phyloP scores from a whole-genome alignment of 2,888 invertebrate genomes.

The Hydraecia micacea region DNA sequence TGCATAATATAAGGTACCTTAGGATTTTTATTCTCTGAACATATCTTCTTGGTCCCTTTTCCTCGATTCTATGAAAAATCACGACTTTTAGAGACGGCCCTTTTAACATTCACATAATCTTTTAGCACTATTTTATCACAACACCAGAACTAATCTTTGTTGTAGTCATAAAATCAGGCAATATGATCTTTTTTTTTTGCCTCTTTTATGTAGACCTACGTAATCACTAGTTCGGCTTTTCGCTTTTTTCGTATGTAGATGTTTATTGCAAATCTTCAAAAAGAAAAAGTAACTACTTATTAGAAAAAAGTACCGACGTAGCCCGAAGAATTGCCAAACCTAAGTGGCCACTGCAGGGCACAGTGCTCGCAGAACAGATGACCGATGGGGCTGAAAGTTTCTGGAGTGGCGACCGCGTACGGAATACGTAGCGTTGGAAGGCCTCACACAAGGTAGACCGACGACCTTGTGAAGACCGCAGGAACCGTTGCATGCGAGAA shows the following conservation, averaged over 20 bases:
- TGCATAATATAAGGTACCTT: slow-evolving; percentile 19
- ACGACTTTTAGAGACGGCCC: neutral
- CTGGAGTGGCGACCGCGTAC: too few relatives aligned
- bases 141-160: neutral
- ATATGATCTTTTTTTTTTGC: neutral
- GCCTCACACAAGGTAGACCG: too few relatives aligned
- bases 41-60: neutral
- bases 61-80: slow-evolving; percentile 6
- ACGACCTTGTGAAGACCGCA: too few relatives aligned
- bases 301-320: too few relatives aligned
- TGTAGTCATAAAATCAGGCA: neutral
- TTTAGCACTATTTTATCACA: neutral
- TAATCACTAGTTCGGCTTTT: neutral
- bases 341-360: too few relatives aligned
- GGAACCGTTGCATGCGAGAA: too few relatives aligned
- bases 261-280: neutral
- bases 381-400: too few relatives aligned
- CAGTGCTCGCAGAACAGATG: too few relatives aligned
- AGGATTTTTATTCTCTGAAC: slow-evolving; percentile 15
- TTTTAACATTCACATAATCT: neutral
- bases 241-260: neutral
- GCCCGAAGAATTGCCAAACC: too few relatives aligned
- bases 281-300: too few relatives aligned
- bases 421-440: too few relatives aligned
- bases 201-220: neutral